Base-by-base conservation (phyloP, 2,113 vertebrate species). In the Callorhinus ursinus region DNA sequence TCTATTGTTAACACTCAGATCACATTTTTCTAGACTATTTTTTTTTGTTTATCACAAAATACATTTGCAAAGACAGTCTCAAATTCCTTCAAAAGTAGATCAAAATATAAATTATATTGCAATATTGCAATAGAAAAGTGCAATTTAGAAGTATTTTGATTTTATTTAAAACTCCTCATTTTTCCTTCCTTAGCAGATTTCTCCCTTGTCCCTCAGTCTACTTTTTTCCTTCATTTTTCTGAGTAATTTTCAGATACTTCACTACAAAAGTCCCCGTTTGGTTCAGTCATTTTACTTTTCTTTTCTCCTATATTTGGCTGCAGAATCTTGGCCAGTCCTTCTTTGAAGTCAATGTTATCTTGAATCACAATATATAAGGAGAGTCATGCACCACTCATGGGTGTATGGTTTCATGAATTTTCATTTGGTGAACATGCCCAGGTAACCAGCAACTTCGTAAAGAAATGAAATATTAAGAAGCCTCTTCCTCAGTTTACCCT, bases 241-340 rank as follows among this genome's bases (percentile, higher is more conserved):
- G 81, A 94, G 83, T 57, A 69, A 57, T 65, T 97, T 97, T 67
- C 15, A 94, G 5, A 57, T 95, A 77, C 57, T 33, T 15, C 4
- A 91, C 6, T 92, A 92, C 93, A 74, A 49, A 95, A 65, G 19
- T 15, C 2, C 3, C 15, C 57, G 67, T 96, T 88, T 15, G 57
- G 6, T 74, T 90, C 53, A 95, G 82, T 86, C 80, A 1, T 74
- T 95, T 69, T 90, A 94, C 83, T 72, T 97, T 92, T 33, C 11
- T 49, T 36, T 74, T 61, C 33, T 79, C 39, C 63, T 63, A 31
- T 77, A 8, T 3, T 49, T 81, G 88, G 36, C 21, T 59, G 2
- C 59, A 76, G 53, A 71, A 57, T 53, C 21, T 6, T 10, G 53
- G 11, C 28, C 9, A 51, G 2, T 14, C 11, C 26, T n/a, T 33